Percentiles rank a stretch among this genome's conserved stretches.
These are phyloP conservation scores for Sinotaia quadrata DNA, from an alignment of 2,888 invertebrate species.

Conservation along the genomic window DNA sequence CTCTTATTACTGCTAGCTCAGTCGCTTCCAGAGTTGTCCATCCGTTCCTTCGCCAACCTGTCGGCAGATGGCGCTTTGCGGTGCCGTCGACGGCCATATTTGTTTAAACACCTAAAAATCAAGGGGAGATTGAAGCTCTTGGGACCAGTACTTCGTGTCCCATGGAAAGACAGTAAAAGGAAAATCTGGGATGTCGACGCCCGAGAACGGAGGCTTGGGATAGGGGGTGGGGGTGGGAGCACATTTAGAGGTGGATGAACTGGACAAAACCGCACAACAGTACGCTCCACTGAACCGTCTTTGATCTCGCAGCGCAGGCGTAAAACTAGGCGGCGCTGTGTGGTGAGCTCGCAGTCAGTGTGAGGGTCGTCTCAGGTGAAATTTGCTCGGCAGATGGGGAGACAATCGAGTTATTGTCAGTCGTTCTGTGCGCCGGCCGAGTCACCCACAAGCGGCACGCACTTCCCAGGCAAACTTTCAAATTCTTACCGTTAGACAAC, in stretches of 20 bases:
- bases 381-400: constrained; percentile 30
- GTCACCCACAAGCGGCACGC: constrained; percentile 5
- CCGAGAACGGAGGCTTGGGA: not conserved
- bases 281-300: constrained; percentile 8
- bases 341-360: not conserved
- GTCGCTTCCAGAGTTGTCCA: not conserved
- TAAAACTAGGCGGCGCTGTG: constrained; percentile 6
- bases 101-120: not conserved
- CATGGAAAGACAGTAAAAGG: not conserved
- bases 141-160: not conserved
- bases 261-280: constrained; percentile 8
- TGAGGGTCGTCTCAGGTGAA: constrained; percentile 29
- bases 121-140: not conserved
- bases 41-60: not conserved
- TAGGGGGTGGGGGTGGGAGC: not conserved
- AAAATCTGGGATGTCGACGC: not conserved
- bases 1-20: not conserved
- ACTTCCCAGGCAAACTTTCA: not conserved
- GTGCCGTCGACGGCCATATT: constrained; percentile 1
- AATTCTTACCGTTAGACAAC: not conserved
- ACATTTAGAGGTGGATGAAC: not conserved
- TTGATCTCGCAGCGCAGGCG: constrained; percentile 8
- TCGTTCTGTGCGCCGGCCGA: constrained; percentile 3
- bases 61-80: not conserved
- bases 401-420: constrained; percentile 26